phyloP scores from a whole-genome alignment of 2,888 invertebrate genomes.

The Zootermopsis nevadensis region DNA sequence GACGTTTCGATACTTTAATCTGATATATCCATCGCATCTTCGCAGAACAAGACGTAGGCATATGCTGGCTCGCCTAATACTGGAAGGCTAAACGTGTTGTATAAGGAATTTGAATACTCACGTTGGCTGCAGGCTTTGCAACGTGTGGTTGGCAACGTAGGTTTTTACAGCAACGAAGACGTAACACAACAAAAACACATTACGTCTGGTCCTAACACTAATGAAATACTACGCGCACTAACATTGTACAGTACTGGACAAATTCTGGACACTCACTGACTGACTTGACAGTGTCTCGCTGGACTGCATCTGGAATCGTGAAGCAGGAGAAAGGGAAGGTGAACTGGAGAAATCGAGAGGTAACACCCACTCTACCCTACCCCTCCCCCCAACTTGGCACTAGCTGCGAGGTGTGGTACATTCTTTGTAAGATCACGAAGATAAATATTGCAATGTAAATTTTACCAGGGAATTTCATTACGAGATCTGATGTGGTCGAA shows the following conservation, averaged over 20 bases:
- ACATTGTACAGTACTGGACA: background rate
- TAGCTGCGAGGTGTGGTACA: background rate
- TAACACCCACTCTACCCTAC: background rate
- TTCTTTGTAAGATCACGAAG: constrained; percentile 2
- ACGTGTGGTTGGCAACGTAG: background rate
- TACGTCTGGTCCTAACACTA: background rate
- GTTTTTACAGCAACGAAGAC: too few species aligned
- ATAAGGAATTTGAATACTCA: background rate
- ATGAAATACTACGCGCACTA: too few species aligned
- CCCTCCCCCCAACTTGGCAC: background rate
- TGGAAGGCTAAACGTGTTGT: too few species aligned
- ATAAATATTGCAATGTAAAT: too few species aligned
- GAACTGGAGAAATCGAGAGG: constrained; percentile 8
- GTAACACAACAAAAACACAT: background rate
- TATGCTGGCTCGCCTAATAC: too few species aligned
- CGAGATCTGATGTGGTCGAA: too few species aligned
- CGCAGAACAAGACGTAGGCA: too few species aligned
- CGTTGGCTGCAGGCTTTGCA: background rate
- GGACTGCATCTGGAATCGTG: too few species aligned
- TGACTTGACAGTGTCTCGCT: too few species aligned
- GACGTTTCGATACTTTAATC: too few species aligned
- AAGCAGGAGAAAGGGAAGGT: background rate
- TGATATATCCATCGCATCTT: too few species aligned
- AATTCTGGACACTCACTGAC: background rate
- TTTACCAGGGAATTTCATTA: too few species aligned